Conservation (phyloP, 2,888 invertebrate genomes). For the Pristionchus fissidentatus region DNA sequence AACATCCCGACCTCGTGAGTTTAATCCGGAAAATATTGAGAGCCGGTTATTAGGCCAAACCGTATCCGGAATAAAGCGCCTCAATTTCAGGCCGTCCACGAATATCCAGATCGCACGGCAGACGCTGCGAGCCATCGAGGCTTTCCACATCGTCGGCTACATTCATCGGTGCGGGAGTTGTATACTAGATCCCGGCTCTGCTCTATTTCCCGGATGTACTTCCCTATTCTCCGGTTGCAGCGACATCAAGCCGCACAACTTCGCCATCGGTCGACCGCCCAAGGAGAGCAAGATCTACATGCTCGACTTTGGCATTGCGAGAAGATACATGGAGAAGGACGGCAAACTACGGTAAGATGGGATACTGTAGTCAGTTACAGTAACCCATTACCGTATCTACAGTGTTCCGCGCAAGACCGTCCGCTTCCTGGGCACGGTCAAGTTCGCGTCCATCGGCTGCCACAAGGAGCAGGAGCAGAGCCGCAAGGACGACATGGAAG, state of each 20-base stretch:
- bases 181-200: background rate
- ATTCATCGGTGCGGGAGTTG: slow-evolving; percentile 14
- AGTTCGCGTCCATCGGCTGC: slow-evolving; percentile 1
- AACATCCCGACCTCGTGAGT: slow-evolving; percentile 31
- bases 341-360: slow-evolving; percentile 14
- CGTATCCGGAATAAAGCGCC: background rate
- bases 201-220: background rate
- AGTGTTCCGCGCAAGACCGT: slow-evolving; percentile 30
- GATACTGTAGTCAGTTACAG: background rate
- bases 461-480: slow-evolving; percentile 34
- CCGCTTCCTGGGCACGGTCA: slow-evolving; percentile 35
- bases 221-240: background rate
- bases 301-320: slow-evolving; percentile 37
- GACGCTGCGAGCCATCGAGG: slow-evolving; percentile 30
- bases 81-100: background rate
- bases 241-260: slow-evolving; percentile 43
- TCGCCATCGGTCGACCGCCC: slow-evolving; percentile 7
- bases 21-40: background rate
- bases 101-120: background rate
- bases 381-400: background rate
- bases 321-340: background rate
- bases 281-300: slow-evolving; percentile 28
- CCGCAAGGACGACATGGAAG: slow-evolving; percentile 35
- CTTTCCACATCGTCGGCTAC: slow-evolving; percentile 19
- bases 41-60: background rate